Base-by-base conservation (phyloP, 2,888 invertebrate species). In the Microplitis manilae region DNA sequence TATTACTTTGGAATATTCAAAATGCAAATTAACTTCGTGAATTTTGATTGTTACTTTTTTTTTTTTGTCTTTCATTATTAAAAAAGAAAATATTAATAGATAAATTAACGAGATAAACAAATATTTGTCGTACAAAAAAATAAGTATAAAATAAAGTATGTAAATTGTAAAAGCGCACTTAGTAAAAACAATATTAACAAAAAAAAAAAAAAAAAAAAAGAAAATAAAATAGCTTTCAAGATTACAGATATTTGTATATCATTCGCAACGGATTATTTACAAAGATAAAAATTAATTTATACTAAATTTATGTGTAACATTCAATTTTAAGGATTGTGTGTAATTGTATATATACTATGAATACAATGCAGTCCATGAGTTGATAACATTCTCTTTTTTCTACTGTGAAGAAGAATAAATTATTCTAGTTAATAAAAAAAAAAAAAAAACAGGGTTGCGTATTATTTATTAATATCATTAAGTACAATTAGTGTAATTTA, bases 351-450 rank as follows among this genome's bases (percentile, higher is more conserved):
- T 86, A 86, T 87, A 30, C 4, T 30, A 88, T 85, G 84, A 87
- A 84, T 89, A 89, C 89, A 89, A 86, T 87, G 87, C 90, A 89
- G 88, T 89, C 87, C 88, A 85, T 86, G 88, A 89, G 86, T 90
- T 88, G 88, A 88, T 87, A 88, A 89, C 88, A 90, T 89, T 89
- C 89, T 89, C 88, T 89, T 89, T 89, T 90, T 90, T 90, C 88
- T 90, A 90, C 89, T 85, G 88, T 88, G 88, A 87, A 87, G 87
- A 83, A 88, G 88, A 89, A 88, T 89, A 89, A 89, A 90, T 90
- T 89, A 90, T 90, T 90, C 89, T 90, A 90, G 89, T 90, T 90
- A 89, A 90, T 89, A 89, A 89, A 89, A 86, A 78, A 62, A 77
- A 81, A 2, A 30, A 30, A 30, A 30, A 30, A 30, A 30, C 2